Evolutionary conservation across 1,140 invertebrate genomes (phyloP).

Genomic region (Aphidius ervi): DNA sequence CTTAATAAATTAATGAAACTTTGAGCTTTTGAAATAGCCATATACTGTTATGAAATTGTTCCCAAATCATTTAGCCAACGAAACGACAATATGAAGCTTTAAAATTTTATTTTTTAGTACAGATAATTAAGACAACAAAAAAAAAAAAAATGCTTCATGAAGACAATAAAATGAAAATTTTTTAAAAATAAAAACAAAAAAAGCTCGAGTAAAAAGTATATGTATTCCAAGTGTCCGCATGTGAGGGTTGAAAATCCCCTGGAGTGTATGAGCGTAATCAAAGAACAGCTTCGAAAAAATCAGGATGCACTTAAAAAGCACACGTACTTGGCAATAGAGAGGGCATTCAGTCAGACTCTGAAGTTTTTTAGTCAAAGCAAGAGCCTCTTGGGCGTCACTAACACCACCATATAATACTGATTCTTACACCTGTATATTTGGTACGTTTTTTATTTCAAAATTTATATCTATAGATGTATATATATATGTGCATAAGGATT

Average conservation of each 20-base stretch:
- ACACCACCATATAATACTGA: slow-evolving; percentile 13
- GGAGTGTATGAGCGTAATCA: slow-evolving; percentile 22
- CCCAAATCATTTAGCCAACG: no score
- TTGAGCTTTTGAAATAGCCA: no score
- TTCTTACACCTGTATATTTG: slow-evolving; percentile 19
- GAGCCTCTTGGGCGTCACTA: slow-evolving; percentile 23
- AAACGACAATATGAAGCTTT: no score
- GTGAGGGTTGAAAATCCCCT: slow-evolving; percentile 4
- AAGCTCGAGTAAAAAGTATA: slow-evolving; percentile 6
- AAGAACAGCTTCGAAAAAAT: slow-evolving; percentile 26
- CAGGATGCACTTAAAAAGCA: slow-evolving; percentile 28
- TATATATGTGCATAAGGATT: background rate
- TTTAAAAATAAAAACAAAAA: background rate
- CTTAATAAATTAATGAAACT: no score
- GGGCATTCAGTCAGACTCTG: slow-evolving; percentile 27
- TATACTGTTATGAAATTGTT: no score
- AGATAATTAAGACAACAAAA: background rate
- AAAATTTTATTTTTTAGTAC: no score
- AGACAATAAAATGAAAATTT: background rate
- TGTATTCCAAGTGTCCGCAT: background rate
- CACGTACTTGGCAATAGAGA: slow-evolving; percentile 27
- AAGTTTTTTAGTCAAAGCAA: slow-evolving; percentile 27
- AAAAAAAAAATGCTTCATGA: background rate
- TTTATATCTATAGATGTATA: background rate
- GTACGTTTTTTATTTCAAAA: background rate